Base-by-base conservation (phyloP, 2,888 invertebrate species). In the Dinocampus coccinellae region DNA sequence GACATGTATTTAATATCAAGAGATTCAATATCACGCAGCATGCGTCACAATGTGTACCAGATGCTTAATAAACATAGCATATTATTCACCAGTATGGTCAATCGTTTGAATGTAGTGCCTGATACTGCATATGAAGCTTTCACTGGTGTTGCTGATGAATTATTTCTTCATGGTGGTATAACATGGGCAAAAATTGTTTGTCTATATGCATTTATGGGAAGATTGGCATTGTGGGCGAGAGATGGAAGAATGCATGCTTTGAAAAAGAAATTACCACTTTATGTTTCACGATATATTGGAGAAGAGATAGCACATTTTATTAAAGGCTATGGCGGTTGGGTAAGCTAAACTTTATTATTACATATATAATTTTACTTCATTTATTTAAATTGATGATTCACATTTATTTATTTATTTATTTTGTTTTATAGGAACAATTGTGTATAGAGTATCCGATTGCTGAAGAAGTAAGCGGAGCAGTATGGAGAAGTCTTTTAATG, bases 301-400 rank as follows among this genome's bases (percentile, higher is more conserved):
- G 88, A 88, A 69, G 83, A 88, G 26, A 83, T 89, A 55, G 83
- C 87, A 1, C 86, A 87, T 62, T 89, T 88, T 73, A 87, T 89
- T 69, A 87, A 86, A 80, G 84, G 84, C 68, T 86, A 87, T 13
- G 89, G 88, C 55, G 89, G 89, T 78, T 89, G 89, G 89, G 89
- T 89, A 77, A 83, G 86, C n/a, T n/a, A 80, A 60, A 60, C 63
- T 64, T 36, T 36, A 61, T 58, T 39, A 34, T 69, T 57, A 42
- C 20, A 61, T 52, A 36, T n/a, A 55, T 69, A 58, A 13, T 29
- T 20, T 53, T 55, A 29, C 3, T 67, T 58, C 9, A 11, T 26
- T 16, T 55, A 26, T 24, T 22, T 22, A n/a, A 24, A 11, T 53
- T 52, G 36, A 42, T 39, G n/a, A n/a, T 29, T 33, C 10, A 16